These are phyloP conservation scores for Diprion similis DNA, from an alignment of 1,140 invertebrate genomes.

Conservation along the genomic window DNA sequence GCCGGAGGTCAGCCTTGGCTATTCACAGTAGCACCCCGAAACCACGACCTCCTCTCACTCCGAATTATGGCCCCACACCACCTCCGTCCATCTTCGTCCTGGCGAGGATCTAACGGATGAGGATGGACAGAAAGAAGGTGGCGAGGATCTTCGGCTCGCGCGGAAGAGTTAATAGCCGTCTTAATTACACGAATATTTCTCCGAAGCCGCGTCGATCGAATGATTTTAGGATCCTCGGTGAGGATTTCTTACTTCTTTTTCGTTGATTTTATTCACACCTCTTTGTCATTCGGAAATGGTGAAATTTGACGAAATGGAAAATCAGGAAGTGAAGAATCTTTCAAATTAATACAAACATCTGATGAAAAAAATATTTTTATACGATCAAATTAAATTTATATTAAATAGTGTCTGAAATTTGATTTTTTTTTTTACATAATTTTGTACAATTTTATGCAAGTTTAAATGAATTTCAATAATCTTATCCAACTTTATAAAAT, in stretches of 20 bases:
- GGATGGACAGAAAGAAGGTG: constrained; percentile 43
- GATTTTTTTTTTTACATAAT: too few relatives aligned
- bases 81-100: constrained; percentile 12
- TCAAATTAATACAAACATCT: too few relatives aligned
- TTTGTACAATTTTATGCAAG: too few relatives aligned
- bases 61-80: neutral
- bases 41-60: constrained; percentile 33
- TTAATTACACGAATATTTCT: constrained; percentile 14
- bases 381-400: too few relatives aligned
- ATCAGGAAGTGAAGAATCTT: too few relatives aligned
- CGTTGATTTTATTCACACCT: constrained; percentile 10
- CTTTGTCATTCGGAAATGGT: too few relatives aligned
- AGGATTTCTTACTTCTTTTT: neutral
- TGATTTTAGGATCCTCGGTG: neutral
- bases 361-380: too few relatives aligned
- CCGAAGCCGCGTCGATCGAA: neutral
- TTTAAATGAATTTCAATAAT: too few relatives aligned
- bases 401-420: too few relatives aligned
- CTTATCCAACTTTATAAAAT: too few relatives aligned
- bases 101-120: constrained; percentile 42
- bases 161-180: constrained; percentile 48
- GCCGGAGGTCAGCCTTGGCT: constrained; percentile 44
- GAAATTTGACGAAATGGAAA: too few relatives aligned
- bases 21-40: constrained; percentile 48
- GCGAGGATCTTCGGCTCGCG: constrained; percentile 19